Percentiles rank a stretch among this genome's conserved stretches.
phyloP scores from a whole-genome alignment of 2,888 invertebrate species.

The Eudemis profundana region DNA sequence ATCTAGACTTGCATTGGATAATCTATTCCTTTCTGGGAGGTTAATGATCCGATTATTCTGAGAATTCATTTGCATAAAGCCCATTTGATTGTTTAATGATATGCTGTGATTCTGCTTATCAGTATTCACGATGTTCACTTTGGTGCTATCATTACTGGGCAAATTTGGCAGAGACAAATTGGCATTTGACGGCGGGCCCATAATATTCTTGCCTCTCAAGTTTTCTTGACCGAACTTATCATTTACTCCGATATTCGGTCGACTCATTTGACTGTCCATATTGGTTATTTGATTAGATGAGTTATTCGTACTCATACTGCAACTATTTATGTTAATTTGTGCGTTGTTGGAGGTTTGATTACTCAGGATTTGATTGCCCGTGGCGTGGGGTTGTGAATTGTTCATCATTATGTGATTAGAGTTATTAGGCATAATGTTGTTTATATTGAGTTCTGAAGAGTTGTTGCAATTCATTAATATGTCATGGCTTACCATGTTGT shows the following conservation, averaged over 20 bases:
- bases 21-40: conserved; percentile 76
- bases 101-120: conserved; percentile 77
- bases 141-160: conserved; percentile 73
- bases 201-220: conserved; percentile 75
- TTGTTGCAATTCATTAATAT: conserved; percentile 78
- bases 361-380: conserved; percentile 67
- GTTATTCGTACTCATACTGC: conserved; percentile 70
- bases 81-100: conserved; percentile 77
- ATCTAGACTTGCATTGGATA: conserved; percentile 69
- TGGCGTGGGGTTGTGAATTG: conserved; percentile 68
- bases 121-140: conserved; percentile 71
- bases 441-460: conserved; percentile 70
- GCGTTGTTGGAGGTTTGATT: conserved; percentile 66
- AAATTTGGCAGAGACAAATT: conserved; percentile 67
- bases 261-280: conserved; percentile 71
- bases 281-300: conserved; percentile 66
- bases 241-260: conserved; percentile 66
- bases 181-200: conserved; percentile 68
- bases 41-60: conserved; percentile 79
- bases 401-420: conserved; percentile 78
- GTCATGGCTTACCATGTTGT: conserved; percentile 71
- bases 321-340: conserved; percentile 78
- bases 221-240: conserved; percentile 76
- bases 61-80: conserved; percentile 79
- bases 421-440: conserved; percentile 68